Conservation (phyloP, 2,797 vertebrate genomes). For the Synaphobranchus kaupii region DNA sequence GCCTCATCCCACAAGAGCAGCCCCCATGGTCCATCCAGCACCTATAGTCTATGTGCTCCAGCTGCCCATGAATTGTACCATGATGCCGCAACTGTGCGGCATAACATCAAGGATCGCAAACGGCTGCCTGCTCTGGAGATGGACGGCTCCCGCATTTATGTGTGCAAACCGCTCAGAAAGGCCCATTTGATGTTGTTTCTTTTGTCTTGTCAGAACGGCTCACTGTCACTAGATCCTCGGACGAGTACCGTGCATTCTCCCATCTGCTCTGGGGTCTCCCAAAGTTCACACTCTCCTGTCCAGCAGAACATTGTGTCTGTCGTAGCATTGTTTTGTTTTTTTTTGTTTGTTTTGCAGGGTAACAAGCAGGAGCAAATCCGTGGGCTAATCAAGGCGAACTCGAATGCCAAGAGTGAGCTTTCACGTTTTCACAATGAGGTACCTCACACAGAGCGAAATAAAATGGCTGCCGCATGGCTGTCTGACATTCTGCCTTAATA, state of each 20-base stretch:
- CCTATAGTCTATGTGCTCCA: no score
- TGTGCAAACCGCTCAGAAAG: neutral
- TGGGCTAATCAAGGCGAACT: conserved; percentile 76
- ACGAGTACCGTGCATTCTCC: no score
- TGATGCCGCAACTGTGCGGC: no score
- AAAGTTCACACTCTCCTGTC: neutral
- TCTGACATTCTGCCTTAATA: no score
- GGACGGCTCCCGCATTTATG: no score
- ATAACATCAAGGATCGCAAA: no score
- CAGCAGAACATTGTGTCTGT: neutral
- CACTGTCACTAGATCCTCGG: neutral
- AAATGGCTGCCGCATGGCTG: neutral
- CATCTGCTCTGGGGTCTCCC: no score
- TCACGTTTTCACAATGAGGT: conserved; percentile 69
- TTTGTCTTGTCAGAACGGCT: neutral
- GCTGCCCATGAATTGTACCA: no score
- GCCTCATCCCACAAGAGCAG: no score
- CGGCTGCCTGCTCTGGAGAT: no score
- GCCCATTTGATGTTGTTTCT: neutral
- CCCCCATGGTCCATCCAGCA: no score
- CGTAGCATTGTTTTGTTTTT: neutral
- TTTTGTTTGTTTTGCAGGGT: conserved; percentile 49
- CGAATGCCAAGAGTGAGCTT: conserved; percentile 68
- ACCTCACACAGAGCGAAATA: neutral
- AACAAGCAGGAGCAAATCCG: conserved; percentile 77